Conservation (phyloP, 1,140 invertebrate genomes). For the Linepithema humile region DNA sequence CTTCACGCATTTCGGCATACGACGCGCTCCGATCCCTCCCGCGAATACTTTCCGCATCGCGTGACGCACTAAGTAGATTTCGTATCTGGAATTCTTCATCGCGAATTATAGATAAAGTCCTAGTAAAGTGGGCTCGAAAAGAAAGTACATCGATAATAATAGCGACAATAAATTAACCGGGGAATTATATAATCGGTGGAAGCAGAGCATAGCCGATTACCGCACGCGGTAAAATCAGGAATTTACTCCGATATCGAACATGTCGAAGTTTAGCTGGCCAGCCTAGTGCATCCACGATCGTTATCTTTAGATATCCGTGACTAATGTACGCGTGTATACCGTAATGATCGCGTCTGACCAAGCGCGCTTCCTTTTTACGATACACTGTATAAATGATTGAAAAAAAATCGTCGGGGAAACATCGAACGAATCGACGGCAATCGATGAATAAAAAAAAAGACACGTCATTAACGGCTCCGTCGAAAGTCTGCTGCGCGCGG, state of each 20-base stretch:
- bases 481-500: too few species aligned
- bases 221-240: neutral
- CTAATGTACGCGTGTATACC: neutral
- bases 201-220: neutral
- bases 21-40: too few species aligned
- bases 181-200: neutral
- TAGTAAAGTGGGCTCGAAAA: too few species aligned
- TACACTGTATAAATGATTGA: neutral
- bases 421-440: neutral
- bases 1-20: too few species aligned
- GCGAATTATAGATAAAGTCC: too few species aligned
- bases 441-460: neutral
- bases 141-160: conserved; percentile 4
- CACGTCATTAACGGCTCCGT: too few species aligned
- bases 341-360: conserved; percentile 31
- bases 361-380: conserved; percentile 28
- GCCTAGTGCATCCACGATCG: neutral
- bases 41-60: too few species aligned
- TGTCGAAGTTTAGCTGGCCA: neutral
- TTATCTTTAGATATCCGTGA: conserved; percentile 30
- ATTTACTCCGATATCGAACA: neutral
- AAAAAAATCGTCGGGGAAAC: neutral
- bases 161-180: neutral
- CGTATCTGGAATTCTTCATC: too few species aligned
- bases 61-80: too few species aligned